A percentile compares a stretch with the other conserved stretches of the same genome.
Evolutionary conservation across 2,888 invertebrate species (phyloP).

Genomic region (Fabriciana adippe): DNA sequence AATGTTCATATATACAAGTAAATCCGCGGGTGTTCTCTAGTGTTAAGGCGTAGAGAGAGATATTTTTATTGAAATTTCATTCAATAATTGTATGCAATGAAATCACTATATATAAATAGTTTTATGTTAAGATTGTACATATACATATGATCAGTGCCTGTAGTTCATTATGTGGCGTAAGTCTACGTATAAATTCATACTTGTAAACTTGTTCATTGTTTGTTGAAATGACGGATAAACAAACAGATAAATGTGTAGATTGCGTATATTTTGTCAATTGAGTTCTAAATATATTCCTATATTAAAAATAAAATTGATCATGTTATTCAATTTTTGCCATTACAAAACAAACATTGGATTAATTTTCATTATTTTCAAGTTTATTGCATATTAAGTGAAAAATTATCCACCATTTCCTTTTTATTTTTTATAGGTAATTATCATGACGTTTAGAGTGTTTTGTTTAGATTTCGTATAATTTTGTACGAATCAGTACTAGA

Average conservation of each 20-base stretch:
- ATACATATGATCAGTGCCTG: constrained; percentile 32
- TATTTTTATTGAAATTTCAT: constrained; percentile 38
- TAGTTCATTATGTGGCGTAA: constrained; percentile 13
- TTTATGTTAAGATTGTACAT: constrained; percentile 36
- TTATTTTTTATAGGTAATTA: not conserved
- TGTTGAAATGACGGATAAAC: not conserved
- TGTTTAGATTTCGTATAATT: not conserved
- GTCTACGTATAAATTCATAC: not conserved
- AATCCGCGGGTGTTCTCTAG: constrained; percentile 40
- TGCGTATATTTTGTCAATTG: no score
- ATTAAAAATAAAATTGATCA: no score
- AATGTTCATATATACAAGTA: constrained; percentile 14
- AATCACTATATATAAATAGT: constrained; percentile 35
- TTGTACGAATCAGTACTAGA: not conserved
- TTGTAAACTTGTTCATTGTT: not conserved
- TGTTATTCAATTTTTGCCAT: no score
- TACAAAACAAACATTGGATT: no score
- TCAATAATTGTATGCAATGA: constrained; percentile 31
- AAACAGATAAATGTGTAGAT: no score
- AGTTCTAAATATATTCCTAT: no score
- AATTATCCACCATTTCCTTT: not conserved
- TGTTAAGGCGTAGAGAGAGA: constrained; percentile 38
- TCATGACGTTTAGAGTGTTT: not conserved
- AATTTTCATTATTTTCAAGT: not conserved
- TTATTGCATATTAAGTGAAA: not conserved